A percentile compares a stretch with the other conserved stretches of the same genome.
Conservation (phyloP, 2,797 vertebrate species). For the Coregonus sp. region DNA sequence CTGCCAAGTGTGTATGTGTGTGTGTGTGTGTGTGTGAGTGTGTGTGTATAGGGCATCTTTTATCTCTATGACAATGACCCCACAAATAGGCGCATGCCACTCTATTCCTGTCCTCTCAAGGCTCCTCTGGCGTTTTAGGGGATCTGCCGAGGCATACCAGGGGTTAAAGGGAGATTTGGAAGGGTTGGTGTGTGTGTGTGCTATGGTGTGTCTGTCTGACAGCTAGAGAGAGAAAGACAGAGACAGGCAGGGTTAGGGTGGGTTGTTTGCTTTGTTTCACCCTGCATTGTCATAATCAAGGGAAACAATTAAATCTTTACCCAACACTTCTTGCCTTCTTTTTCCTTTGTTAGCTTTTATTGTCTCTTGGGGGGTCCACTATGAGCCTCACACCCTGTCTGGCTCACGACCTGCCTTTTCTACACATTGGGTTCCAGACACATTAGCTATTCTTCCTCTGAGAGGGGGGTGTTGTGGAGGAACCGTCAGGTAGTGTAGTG, state of each 20-base stretch:
- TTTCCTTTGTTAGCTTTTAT: slow-evolving; percentile 61
- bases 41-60: slow-evolving; percentile 42
- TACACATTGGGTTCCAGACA: background rate
- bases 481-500: slow-evolving; percentile 80
- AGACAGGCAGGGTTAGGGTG: slow-evolving; percentile 32
- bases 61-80: slow-evolving; percentile 61
- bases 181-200: background rate
- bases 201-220: background rate
- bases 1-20: slow-evolving; percentile 10
- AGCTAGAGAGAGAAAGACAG: background rate
- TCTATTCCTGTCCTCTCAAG: slow-evolving; percentile 65
- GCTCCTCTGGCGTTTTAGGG: slow-evolving; percentile 53
- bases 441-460: background rate
- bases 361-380: slow-evolving; percentile 34
- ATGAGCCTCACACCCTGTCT: background rate
- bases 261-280: slow-evolving; percentile 59
- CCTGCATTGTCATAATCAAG: slow-evolving; percentile 57
- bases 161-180: slow-evolving; percentile 47
- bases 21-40: slow-evolving; percentile 13
- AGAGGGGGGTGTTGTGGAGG: background rate
- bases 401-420: background rate
- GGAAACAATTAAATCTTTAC: slow-evolving; percentile 63
- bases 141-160: slow-evolving; percentile 36
- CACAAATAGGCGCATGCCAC: slow-evolving; percentile 60
- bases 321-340: slow-evolving; percentile 50